These are phyloP conservation scores for Nematopogon swammerdamellus DNA, from an alignment of 2,888 invertebrate genomes.

Conservation along the genomic window DNA sequence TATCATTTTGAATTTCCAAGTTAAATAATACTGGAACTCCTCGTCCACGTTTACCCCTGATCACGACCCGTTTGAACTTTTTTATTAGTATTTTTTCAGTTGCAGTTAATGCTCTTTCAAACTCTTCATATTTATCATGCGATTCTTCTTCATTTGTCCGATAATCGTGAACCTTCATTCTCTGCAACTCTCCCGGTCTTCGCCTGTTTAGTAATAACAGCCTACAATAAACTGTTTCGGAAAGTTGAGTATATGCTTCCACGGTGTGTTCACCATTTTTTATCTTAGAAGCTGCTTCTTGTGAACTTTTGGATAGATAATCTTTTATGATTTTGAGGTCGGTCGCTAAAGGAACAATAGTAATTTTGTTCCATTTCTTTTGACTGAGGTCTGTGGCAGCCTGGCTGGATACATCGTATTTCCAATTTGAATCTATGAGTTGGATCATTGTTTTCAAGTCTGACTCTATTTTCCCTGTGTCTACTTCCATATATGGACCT, in stretches of 20 bases:
- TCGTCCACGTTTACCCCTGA: no score
- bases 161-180: slow-evolving; percentile 12
- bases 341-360: slow-evolving; percentile 15
- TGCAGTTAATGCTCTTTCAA: slow-evolving; percentile 5
- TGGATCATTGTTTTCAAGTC: slow-evolving; percentile 13
- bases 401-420: slow-evolving; percentile 14
- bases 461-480: slow-evolving; percentile 13
- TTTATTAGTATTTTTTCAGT: background rate
- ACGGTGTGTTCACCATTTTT: slow-evolving; percentile 10
- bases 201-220: slow-evolving; percentile 15
- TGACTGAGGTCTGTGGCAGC: slow-evolving; percentile 15
- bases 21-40: no score
- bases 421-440: slow-evolving; percentile 13
- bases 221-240: slow-evolving; percentile 16
- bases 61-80: no score
- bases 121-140: slow-evolving; percentile 9
- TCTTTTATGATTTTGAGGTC: slow-evolving; percentile 9
- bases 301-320: slow-evolving; percentile 12
- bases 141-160: slow-evolving; percentile 10
- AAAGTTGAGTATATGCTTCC: slow-evolving; percentile 13
- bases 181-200: slow-evolving; percentile 15
- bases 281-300: slow-evolving; percentile 6
- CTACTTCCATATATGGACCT: slow-evolving; percentile 11
- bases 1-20: no score
- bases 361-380: slow-evolving; percentile 16